These are phyloP conservation scores for Brachionus paranguensis DNA, from an alignment of 1,140 invertebrate genomes.

Conservation along the genomic window DNA sequence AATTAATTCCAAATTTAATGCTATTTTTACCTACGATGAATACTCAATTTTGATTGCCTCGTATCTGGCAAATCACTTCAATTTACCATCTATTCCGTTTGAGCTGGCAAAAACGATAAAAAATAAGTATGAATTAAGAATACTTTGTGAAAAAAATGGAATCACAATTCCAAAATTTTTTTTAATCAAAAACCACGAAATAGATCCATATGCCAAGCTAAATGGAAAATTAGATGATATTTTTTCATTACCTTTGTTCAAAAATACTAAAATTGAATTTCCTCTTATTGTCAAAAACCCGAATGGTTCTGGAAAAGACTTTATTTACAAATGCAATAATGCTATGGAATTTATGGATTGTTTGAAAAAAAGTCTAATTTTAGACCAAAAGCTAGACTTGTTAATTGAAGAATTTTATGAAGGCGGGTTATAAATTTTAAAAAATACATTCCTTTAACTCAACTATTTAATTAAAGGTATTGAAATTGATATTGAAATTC, in stretches of 20 bases:
- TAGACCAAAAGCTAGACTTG: not conserved
- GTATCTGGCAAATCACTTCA: slow-evolving; percentile 13
- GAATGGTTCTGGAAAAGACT: slow-evolving; percentile 17
- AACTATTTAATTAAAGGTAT: not conserved
- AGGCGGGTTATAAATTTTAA: not conserved
- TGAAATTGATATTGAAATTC: slow-evolving; percentile 35
- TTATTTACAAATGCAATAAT: slow-evolving; percentile 21
- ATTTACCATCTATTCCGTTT: not conserved
- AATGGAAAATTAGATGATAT: not conserved
- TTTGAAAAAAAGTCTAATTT: not conserved
- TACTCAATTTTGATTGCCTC: not conserved
- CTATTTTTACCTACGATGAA: slow-evolving; percentile 28
- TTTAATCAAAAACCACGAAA: not conserved
- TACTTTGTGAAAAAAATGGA: not conserved
- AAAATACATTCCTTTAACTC: too few relatives aligned
- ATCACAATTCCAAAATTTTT: not conserved
- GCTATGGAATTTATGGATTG: not conserved
- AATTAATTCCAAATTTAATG: not conserved
- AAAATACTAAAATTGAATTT: not conserved
- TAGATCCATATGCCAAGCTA: not conserved
- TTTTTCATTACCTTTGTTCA: not conserved
- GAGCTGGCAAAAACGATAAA: not conserved
- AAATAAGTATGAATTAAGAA: slow-evolving; percentile 26
- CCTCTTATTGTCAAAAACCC: slow-evolving; percentile 20
- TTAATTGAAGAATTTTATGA: slow-evolving; percentile 18